Conservation (phyloP, 2,888 invertebrate species). For the Thymelicus acteon region DNA sequence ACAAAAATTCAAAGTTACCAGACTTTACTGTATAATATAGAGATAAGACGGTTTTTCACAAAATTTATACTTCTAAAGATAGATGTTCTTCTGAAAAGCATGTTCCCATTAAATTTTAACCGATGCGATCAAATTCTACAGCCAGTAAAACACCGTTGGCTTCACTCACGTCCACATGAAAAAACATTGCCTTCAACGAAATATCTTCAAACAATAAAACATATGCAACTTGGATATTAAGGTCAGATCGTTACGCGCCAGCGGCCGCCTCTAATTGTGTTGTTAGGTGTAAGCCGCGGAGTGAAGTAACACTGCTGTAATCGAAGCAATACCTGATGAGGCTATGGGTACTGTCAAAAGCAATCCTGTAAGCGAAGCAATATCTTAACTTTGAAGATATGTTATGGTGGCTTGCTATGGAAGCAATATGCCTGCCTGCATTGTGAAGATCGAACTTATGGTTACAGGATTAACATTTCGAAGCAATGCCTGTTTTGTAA, state of each 20-base stretch:
- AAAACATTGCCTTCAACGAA: constrained; percentile 14
- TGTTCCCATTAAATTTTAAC: background rate
- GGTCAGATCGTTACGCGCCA: constrained; percentile 65
- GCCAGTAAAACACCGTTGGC: background rate
- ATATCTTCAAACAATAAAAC: constrained; percentile 33
- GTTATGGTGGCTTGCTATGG: too few relatives aligned
- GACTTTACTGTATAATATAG: too few relatives aligned
- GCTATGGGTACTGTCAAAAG: background rate
- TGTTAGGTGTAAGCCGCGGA: constrained; percentile 30
- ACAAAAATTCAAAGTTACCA: too few relatives aligned
- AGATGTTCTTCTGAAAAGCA: too few relatives aligned
- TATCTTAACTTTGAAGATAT: background rate
- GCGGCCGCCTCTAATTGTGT: constrained; percentile 55
- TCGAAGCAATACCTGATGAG: constrained; percentile 39
- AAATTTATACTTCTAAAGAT: too few relatives aligned
- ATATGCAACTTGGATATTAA: constrained; percentile 59
- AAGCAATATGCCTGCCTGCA: too few relatives aligned
- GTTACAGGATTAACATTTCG: too few relatives aligned
- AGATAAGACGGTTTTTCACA: too few relatives aligned
- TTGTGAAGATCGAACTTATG: too few relatives aligned
- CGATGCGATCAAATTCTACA: background rate
- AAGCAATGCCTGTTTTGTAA: too few relatives aligned
- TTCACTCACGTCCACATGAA: constrained; percentile 12
- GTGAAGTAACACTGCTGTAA: constrained; percentile 43
- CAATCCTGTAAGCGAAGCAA: background rate